Evolutionary conservation across 2,888 invertebrate species (phyloP).

Genomic region (Theretra japonica): DNA sequence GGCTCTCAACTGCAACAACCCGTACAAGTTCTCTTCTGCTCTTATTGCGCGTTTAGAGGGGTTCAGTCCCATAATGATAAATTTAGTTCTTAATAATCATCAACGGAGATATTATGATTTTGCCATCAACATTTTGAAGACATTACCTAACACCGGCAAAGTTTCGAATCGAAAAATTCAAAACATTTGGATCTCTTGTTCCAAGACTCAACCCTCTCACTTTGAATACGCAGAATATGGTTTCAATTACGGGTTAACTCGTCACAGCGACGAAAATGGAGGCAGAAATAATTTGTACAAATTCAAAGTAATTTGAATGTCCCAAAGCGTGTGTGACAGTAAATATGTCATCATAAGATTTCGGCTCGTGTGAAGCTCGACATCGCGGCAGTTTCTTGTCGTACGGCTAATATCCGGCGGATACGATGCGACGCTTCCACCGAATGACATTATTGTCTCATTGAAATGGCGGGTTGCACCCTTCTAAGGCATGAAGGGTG

Average conservation of each 20-base stretch:
- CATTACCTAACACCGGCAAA: too few species aligned
- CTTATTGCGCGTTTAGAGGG: too few species aligned
- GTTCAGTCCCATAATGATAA: too few species aligned
- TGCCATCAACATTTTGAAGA: too few species aligned
- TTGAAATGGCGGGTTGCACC: constrained; percentile 77
- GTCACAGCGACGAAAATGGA: background rate
- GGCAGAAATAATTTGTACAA: background rate
- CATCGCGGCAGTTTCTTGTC: constrained; percentile 48
- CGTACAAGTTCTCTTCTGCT: too few species aligned
- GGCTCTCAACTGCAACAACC: too few species aligned
- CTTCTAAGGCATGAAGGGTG: constrained; percentile 39
- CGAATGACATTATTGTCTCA: constrained; percentile 72
- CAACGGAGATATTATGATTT: too few species aligned
- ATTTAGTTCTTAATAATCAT: too few species aligned
- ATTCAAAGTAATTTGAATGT: constrained; percentile 36
- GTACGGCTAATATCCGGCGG: constrained; percentile 80
- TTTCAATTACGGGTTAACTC: background rate
- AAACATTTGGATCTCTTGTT: too few species aligned
- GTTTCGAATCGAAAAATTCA: too few species aligned
- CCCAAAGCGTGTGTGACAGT: constrained; percentile 53
- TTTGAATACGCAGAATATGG: too few species aligned
- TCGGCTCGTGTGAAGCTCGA: constrained; percentile 68
- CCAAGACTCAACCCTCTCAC: too few species aligned
- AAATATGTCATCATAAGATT: constrained; percentile 78
- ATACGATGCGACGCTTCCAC: constrained; percentile 63